Evolutionary conservation across 1,140 invertebrate genomes (phyloP).

Genomic region (Drosophila seguyi): DNA sequence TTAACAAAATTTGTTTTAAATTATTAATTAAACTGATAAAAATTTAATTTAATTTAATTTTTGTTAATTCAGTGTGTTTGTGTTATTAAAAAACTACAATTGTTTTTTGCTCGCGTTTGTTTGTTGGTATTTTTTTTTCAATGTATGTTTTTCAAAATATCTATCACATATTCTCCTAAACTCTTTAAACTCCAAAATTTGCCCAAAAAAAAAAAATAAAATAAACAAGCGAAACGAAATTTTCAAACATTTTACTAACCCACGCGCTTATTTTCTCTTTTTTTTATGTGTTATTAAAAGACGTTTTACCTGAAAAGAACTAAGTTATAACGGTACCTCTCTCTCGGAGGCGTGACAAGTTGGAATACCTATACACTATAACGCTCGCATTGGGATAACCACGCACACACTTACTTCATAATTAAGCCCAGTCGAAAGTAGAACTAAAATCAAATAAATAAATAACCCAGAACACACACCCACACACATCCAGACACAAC

Average conservation of each 20-base stretch:
- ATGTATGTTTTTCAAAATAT: constrained; percentile 74
- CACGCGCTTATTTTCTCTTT: constrained; percentile 42
- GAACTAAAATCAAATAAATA: constrained; percentile 30
- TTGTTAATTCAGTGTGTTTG: constrained; percentile 15
- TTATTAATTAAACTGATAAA: not conserved
- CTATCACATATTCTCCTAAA: not conserved
- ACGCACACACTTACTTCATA: constrained; percentile 12
- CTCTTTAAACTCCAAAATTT: constrained; percentile 7
- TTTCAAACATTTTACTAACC: constrained; percentile 29
- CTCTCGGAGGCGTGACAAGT: constrained; percentile 25
- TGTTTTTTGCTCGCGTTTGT: constrained; percentile 2
- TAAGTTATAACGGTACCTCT: constrained; percentile 18
- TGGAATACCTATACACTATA: constrained; percentile 28
- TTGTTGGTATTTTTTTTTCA: constrained; percentile 11
- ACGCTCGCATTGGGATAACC: constrained; percentile 26
- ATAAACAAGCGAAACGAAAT: constrained; percentile 2
- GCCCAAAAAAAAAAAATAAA: no score
- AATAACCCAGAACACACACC: constrained; percentile 6
- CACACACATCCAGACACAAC: constrained; percentile 6
- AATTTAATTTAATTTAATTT: not conserved
- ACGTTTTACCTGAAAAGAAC: constrained; percentile 13
- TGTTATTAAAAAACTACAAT: not conserved
- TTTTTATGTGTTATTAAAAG: constrained; percentile 14
- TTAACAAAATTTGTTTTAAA: constrained; percentile 1
- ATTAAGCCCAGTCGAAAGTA: constrained; percentile 41